Percentiles rank a stretch among this genome's conserved stretches.
Conservation (phyloP, 2,888 invertebrate genomes). For the Ectemnius lituratus region DNA sequence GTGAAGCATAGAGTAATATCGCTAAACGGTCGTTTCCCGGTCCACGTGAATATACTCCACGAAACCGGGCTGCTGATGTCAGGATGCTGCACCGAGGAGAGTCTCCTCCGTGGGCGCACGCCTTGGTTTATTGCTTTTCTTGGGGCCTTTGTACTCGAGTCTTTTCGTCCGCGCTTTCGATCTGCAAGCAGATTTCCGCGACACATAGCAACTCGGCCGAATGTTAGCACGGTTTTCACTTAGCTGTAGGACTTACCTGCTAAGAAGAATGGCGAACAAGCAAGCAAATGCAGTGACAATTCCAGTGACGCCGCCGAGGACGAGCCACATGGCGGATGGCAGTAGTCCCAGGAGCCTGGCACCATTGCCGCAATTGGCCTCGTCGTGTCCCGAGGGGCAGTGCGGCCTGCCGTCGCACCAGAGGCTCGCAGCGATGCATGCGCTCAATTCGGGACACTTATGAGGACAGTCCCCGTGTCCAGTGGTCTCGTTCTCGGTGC, state of each 20-base stretch:
- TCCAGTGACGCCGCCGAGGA: constrained; percentile 75
- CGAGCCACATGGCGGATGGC: constrained; percentile 75
- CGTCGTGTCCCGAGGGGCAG: constrained; percentile 82
- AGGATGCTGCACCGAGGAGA: constrained; percentile 86
- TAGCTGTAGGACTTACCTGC: constrained; percentile 71
- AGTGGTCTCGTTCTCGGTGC: constrained; percentile 68
- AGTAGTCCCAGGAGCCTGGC: constrained; percentile 80
- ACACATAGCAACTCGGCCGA: background rate
- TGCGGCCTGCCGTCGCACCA: constrained; percentile 79
- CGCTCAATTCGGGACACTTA: constrained; percentile 76
- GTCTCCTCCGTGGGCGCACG: constrained; percentile 85
- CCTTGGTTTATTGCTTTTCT: constrained; percentile 70
- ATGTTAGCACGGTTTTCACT: background rate
- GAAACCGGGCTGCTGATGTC: constrained; percentile 91
- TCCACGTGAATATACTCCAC: constrained; percentile 96
- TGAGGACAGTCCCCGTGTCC: constrained; percentile 72
- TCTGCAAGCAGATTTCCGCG: constrained; percentile 71
- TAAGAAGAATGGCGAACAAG: constrained; percentile 75
- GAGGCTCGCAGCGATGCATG: constrained; percentile 76
- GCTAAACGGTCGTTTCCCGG: constrained; percentile 91
- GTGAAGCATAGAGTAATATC: constrained; percentile 70
- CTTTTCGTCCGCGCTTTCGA: constrained; percentile 80
- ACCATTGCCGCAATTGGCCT: constrained; percentile 80
- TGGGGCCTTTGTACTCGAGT: constrained; percentile 79
- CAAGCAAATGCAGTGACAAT: constrained; percentile 79